Conservation (phyloP, 2,113 vertebrate species). For the Calyptommatus sinebrachiatus region DNA sequence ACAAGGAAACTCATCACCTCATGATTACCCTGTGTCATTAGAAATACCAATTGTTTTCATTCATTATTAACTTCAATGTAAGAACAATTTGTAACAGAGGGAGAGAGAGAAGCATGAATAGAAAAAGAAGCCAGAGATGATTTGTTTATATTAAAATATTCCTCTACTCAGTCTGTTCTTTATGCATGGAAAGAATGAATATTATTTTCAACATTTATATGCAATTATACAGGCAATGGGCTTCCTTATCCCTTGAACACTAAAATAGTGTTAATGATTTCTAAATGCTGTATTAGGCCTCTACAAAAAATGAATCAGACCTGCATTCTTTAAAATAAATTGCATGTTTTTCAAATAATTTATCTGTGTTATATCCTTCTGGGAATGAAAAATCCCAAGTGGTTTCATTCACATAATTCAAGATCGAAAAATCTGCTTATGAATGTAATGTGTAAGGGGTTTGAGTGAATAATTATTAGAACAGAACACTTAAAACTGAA, state of each 20-base stretch:
- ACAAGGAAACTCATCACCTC: constrained; percentile 42
- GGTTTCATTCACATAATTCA: neutral
- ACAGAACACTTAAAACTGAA: neutral
- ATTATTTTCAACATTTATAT: constrained; percentile 49
- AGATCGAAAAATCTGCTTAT: neutral
- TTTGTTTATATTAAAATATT: constrained; percentile 50
- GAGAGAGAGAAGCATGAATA: neutral
- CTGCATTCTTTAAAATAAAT: neutral
- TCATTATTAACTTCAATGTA: constrained; percentile 49
- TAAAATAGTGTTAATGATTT: constrained; percentile 18
- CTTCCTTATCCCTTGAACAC: constrained; percentile 35
- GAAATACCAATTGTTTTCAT: constrained; percentile 28
- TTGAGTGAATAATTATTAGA: neutral
- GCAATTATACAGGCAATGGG: constrained; percentile 45
- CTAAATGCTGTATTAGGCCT: neutral
- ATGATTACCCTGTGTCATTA: constrained; percentile 38
- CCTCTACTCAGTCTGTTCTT: constrained; percentile 44
- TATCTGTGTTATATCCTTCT: neutral
- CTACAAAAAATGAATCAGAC: neutral
- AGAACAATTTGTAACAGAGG: constrained; percentile 44
- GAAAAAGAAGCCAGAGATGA: constrained; percentile 18
- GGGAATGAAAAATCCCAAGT: neutral
- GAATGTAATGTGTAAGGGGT: neutral
- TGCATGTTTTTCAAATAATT: constrained; percentile 11
- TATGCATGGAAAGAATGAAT: constrained; percentile 37